These are phyloP conservation scores for Allacma fusca DNA, from an alignment of 2,888 invertebrate genomes.

Conservation along the genomic window DNA sequence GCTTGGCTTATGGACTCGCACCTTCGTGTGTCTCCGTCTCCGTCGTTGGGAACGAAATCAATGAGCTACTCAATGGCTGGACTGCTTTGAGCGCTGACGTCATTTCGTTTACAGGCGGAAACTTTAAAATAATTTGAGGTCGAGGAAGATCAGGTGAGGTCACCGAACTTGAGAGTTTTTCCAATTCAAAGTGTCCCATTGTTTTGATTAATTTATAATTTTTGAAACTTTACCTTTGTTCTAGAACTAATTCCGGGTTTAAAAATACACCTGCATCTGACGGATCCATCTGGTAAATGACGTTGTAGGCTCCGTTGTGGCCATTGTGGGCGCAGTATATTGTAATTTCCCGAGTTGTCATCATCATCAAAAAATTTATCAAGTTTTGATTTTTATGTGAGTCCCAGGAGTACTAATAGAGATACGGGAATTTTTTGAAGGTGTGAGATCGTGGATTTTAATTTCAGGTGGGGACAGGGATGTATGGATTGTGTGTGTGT, in stretches of 20 bases:
- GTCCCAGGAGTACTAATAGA: not conserved
- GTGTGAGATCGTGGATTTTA: no score
- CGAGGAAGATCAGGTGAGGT: constrained; percentile 35
- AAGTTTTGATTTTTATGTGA: constrained; percentile 14
- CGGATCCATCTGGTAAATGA: constrained; percentile 26
- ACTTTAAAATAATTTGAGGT: constrained; percentile 30
- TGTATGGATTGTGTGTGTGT: no score
- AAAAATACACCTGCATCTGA: not conserved
- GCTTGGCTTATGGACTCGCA: no score
- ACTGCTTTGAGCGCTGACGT: constrained; percentile 1
- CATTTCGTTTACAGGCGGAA: constrained; percentile 19
- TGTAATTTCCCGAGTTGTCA: constrained; percentile 18
- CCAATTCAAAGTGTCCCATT: not conserved
- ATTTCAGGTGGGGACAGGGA: no score
- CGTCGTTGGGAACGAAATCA: no score
- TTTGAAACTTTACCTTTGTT: not conserved
- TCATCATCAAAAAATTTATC: constrained; percentile 7
- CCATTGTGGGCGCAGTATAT: constrained; percentile 25
- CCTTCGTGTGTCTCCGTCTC: no score
- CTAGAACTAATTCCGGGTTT: not conserved
- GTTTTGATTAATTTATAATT: not conserved
- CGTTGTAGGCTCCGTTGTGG: not conserved
- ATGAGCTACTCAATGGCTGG: not conserved
- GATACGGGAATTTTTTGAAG: not conserved
- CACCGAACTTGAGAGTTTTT: constrained; percentile 29